These are phyloP conservation scores for Sanderia malayensis DNA, from an alignment of 30 jellyfish, hydroid and myxozoan species.

Conservation along the genomic window DNA sequence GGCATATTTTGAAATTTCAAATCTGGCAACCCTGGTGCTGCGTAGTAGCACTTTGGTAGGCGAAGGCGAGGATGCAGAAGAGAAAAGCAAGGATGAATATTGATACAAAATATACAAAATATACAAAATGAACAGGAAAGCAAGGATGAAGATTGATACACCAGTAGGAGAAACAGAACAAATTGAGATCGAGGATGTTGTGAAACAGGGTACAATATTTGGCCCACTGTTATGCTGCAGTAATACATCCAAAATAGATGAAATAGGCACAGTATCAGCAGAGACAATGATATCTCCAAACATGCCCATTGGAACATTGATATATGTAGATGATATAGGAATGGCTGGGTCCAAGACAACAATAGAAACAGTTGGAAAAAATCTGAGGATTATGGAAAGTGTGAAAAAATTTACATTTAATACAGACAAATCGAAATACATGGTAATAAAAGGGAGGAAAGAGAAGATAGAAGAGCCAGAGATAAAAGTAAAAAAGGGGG, in stretches of 20 bases:
- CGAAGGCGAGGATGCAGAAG: too few species aligned
- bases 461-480: constrained; percentile 16
- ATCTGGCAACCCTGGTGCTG: too few species aligned
- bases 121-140: constrained; percentile 3
- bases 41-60: too few species aligned
- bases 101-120: too few species aligned
- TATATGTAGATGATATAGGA: constrained; percentile 29
- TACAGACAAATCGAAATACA: constrained; percentile 10
- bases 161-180: constrained; percentile 15
- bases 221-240: constrained; percentile 30
- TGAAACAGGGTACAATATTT: constrained; percentile 31
- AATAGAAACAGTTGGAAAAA: constrained; percentile 26
- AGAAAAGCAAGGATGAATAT: too few species aligned
- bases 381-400: constrained; percentile 33
- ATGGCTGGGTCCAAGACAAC: background rate
- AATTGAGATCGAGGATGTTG: background rate
- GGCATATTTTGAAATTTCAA: too few species aligned
- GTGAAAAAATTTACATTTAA: background rate
- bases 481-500: constrained; percentile 14
- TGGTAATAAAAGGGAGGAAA: constrained; percentile 16
- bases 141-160: constrained; percentile 6
- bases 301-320: background rate
- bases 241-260: constrained; percentile 6
- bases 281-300: constrained; percentile 16
- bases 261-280: background rate